A percentile compares a stretch with the other conserved stretches of the same genome.
These are phyloP conservation scores for Desmodus rotundus DNA, from an alignment of 2,113 vertebrate species.

Conservation along the genomic window DNA sequence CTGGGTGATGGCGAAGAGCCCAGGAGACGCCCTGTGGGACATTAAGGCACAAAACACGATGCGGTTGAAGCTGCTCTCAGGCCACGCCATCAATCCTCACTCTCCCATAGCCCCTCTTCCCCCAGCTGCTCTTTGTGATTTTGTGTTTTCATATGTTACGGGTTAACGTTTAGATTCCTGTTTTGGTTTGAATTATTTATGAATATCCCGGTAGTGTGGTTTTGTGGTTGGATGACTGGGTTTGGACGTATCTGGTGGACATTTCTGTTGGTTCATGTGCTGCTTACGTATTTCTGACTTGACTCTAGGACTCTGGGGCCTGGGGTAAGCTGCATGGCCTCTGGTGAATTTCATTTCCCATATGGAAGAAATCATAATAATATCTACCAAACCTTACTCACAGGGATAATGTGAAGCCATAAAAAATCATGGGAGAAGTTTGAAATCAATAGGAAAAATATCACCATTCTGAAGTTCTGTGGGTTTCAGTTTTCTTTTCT, in stretches of 20 bases:
- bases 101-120: not conserved
- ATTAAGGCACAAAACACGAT: fast-evolving
- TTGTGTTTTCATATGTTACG: not conserved
- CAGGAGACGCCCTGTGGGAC: fast-evolving
- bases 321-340: not conserved
- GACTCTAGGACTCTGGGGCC: not conserved
- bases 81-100: fast-evolving
- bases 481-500: not conserved
- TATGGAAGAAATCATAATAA: not conserved
- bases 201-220: not conserved
- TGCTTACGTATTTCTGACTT: not conserved
- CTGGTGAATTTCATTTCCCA: not conserved
- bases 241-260: not conserved
- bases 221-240: not conserved
- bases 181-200: not conserved
- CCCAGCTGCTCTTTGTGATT: not conserved
- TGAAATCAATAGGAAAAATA: not conserved
- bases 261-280: not conserved
- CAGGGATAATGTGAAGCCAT: not conserved
- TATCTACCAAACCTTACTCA: not conserved
- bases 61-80: fast-evolving
- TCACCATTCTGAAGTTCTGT: not conserved
- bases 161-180: not conserved
- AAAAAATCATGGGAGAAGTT: not conserved
- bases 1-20: not conserved